Conservation (phyloP, 1,140 invertebrate species). For the Orchesella cincta region DNA sequence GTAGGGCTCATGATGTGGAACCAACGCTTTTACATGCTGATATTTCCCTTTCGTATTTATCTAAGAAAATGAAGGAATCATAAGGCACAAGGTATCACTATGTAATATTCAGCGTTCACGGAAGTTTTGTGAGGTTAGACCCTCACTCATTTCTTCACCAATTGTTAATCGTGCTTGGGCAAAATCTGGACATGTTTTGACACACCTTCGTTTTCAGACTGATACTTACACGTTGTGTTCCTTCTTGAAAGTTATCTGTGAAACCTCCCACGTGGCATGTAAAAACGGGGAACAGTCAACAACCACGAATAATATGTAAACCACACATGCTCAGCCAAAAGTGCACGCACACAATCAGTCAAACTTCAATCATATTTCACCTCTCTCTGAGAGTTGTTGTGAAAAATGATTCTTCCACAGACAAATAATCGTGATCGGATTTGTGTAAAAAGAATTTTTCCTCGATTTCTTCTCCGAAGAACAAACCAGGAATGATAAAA, state of each 20-base stretch:
- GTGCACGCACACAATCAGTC: constrained; percentile 23
- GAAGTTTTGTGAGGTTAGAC: no score
- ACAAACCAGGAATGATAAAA: no score
- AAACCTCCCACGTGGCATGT: constrained; percentile 23
- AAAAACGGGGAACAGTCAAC: background rate
- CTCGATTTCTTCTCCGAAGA: background rate
- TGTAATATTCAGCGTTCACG: no score
- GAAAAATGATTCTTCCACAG: constrained; percentile 12
- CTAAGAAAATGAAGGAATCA: no score
- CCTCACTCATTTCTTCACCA: background rate
- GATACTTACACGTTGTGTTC: no score
- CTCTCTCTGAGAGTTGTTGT: background rate
- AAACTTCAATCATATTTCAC: constrained; percentile 5
- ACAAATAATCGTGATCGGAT: constrained; percentile 1
- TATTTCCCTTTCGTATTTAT: no score
- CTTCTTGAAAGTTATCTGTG: constrained; percentile 12
- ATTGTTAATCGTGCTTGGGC: constrained; percentile 1
- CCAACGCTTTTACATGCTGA: background rate
- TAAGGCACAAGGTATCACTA: no score
- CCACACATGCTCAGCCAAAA: background rate
- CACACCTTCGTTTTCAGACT: constrained; percentile 24
- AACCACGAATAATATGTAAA: background rate
- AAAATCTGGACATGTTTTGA: constrained; percentile 29
- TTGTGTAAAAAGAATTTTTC: constrained; percentile 10
- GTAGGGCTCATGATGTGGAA: background rate